A percentile compares a stretch with the other conserved stretches of the same genome.
Evolutionary conservation across 37 sponge, comb jelly and placozoan species (phyloP).

Genomic region (Mnemiopsis leidyi): DNA sequence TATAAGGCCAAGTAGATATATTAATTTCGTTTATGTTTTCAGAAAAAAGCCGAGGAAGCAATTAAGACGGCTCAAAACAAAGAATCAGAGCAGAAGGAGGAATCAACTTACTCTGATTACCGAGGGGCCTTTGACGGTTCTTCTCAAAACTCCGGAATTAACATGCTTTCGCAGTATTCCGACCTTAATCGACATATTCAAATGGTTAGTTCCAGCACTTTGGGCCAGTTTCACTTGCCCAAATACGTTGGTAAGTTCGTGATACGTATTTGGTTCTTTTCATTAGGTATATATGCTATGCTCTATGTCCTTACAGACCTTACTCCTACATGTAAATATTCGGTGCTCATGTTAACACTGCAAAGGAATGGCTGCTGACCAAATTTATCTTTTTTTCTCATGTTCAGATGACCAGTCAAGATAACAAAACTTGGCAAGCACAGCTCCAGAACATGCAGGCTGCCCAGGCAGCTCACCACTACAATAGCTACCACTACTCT

Average conservation of each 20-base stretch:
- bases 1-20: no score
- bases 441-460: slow-evolving; percentile 60
- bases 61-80: slow-evolving; percentile 37
- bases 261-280: no score
- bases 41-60: slow-evolving; percentile 59
- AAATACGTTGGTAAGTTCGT: no score
- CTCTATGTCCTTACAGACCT: no score
- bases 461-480: slow-evolving; percentile 53
- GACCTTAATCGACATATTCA: slow-evolving; percentile 36
- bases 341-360: no score
- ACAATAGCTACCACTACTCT: slow-evolving; percentile 25
- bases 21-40: no score
- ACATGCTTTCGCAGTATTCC: slow-evolving; percentile 46
- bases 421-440: slow-evolving; percentile 25
- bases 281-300: no score
- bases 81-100: not conserved
- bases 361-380: no score
- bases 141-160: slow-evolving; percentile 5
- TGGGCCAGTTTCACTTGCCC: no score
- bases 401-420: slow-evolving; percentile 8
- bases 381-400: no score
- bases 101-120: not conserved
- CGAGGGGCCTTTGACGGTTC: not conserved
- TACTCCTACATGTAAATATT: no score
- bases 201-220: no score